Evolutionary conservation across 2,113 vertebrate species (phyloP).

Genomic region (Eulacestoma nigropectus): DNA sequence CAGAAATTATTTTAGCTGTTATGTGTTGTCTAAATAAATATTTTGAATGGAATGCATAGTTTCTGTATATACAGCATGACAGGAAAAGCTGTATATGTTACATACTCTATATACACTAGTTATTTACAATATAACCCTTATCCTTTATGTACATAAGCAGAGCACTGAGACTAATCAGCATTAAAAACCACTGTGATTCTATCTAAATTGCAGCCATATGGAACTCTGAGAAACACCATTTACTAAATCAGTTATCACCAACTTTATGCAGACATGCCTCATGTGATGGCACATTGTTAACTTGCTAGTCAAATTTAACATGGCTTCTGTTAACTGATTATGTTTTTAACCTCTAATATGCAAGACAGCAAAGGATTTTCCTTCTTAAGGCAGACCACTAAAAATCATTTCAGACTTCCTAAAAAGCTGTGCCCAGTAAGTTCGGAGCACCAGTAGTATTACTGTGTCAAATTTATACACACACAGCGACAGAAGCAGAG

Average conservation of each 20-base stretch:
- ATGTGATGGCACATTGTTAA: not conserved
- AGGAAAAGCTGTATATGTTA: not conserved
- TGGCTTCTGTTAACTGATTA: not conserved
- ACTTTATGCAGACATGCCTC: not conserved
- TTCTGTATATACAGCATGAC: not conserved
- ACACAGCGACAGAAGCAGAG: rapidly evolving
- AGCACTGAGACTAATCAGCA: not conserved
- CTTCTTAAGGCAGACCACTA: not conserved
- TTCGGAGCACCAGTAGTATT: not conserved
- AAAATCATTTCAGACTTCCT: not conserved
- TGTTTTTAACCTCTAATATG: not conserved
- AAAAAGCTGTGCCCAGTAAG: not conserved
- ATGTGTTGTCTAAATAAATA: not conserved
- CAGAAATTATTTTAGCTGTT: not conserved
- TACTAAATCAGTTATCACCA: not conserved
- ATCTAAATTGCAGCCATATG: not conserved
- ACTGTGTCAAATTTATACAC: not conserved
- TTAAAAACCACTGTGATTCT: not conserved
- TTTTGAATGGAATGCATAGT: not conserved
- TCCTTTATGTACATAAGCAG: not conserved
- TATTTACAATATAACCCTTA: not conserved
- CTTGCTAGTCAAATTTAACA: not conserved
- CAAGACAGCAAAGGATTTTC: not conserved
- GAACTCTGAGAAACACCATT: not conserved
- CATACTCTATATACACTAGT: not conserved